These are phyloP conservation scores for Otolemur crassicaudatus DNA, from an alignment of 2,797 vertebrate genomes.

Conservation along the genomic window DNA sequence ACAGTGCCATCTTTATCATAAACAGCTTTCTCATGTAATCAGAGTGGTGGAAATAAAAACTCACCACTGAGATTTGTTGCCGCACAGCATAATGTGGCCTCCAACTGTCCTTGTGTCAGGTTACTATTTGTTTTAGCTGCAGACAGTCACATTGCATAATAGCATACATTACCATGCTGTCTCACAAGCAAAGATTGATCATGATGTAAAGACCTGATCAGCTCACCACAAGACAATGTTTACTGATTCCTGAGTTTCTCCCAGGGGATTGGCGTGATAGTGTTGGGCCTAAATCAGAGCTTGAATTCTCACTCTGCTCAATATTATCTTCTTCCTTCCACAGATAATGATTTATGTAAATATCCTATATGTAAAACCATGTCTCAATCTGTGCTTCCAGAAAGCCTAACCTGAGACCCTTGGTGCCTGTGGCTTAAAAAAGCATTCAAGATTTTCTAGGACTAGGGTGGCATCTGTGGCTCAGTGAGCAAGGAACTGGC, in stretches of 20 bases:
- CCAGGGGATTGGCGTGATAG: not conserved
- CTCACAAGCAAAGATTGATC: not conserved
- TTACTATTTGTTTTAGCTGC: not conserved
- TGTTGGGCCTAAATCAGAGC: not conserved
- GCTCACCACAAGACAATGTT: not conserved
- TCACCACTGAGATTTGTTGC: not conserved
- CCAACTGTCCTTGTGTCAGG: not conserved
- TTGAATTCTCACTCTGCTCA: not conserved
- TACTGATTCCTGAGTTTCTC: not conserved
- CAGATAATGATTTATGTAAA: not conserved
- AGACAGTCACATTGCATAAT: not conserved
- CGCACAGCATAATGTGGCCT: not conserved
- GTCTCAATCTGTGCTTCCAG: not conserved
- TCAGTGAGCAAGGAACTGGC: too few relatives aligned
- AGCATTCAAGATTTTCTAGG: not conserved
- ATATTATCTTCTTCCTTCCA: not conserved
- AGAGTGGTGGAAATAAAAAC: not conserved
- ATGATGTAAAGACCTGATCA: not conserved
- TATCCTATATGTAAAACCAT: not conserved
- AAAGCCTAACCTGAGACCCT: not conserved
- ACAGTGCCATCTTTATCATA: not conserved
- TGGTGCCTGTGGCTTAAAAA: not conserved
- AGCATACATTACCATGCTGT: not conserved
- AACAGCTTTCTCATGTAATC: not conserved
- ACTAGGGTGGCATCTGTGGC: too few relatives aligned